Conservation (phyloP, 2,113 vertebrate genomes). For the Coryphaenoides rupestris region DNA sequence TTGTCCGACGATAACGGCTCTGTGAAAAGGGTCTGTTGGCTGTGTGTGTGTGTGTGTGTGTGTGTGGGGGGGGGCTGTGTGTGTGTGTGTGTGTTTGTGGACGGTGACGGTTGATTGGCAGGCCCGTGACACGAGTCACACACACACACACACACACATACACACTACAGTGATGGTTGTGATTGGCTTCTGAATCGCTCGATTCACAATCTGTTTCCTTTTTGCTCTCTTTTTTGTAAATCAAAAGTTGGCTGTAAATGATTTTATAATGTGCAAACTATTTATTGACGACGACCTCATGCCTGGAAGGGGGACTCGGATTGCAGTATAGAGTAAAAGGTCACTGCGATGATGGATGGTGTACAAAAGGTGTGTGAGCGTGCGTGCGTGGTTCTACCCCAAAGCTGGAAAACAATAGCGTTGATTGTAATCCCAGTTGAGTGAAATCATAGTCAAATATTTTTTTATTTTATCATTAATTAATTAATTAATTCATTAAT, state of each 20-base stretch:
- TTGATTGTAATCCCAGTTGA: neutral
- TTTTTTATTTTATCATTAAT: neutral
- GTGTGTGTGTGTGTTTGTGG: no score
- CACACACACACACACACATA: no score
- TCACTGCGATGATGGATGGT: slow-evolving; percentile 45
- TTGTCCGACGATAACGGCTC: no score
- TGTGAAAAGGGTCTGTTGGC: no score
- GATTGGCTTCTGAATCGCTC: neutral
- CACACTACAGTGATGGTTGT: no score
- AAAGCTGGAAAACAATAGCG: neutral
- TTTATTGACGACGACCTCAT: slow-evolving; percentile 19
- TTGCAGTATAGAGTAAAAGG: slow-evolving; percentile 35
- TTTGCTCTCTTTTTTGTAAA: slow-evolving; percentile 6
- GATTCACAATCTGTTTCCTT: neutral
- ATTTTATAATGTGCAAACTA: slow-evolving; percentile 17
- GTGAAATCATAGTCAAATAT: neutral
- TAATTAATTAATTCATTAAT: neutral
- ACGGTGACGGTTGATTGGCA: no score
- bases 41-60: no score
- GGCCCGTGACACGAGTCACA: no score
- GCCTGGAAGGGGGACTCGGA: slow-evolving; percentile 26
- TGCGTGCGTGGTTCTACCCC: slow-evolving; percentile 2
- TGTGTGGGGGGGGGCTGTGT: no score
- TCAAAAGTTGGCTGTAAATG: slow-evolving; percentile 7
- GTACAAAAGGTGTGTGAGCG: slow-evolving; percentile 14